Conservation (phyloP, 2,113 vertebrate genomes). For the Cavia aperea region DNA sequence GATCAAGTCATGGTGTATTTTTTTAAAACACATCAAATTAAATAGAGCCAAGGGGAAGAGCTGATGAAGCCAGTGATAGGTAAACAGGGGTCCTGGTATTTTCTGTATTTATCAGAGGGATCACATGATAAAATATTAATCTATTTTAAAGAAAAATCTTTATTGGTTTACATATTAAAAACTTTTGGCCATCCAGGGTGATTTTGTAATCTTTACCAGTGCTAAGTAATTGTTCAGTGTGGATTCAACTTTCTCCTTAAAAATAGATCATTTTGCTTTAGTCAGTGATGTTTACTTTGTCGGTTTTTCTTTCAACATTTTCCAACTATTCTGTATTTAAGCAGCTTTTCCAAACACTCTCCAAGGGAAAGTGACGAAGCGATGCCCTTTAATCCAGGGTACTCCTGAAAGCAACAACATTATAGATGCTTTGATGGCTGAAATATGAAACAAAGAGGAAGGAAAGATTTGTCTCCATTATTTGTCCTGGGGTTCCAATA, state of each 20-base stretch:
- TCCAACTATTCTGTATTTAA: neutral
- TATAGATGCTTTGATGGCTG: neutral
- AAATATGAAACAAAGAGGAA: neutral
- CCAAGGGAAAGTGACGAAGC: neutral
- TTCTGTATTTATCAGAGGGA: neutral
- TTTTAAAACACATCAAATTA: neutral
- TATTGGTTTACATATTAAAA: neutral
- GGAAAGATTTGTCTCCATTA: rapidly evolving
- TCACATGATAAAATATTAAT: neutral
- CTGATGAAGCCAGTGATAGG: neutral
- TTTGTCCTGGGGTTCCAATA: neutral
- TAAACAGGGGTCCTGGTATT: neutral
- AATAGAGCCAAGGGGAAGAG: neutral
- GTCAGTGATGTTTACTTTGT: neutral
- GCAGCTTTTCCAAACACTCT: neutral
- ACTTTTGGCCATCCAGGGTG: neutral
- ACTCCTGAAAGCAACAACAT: neutral
- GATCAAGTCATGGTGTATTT: no score
- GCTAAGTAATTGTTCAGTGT: neutral
- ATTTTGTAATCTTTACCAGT: neutral
- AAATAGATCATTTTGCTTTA: neutral
- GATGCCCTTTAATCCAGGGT: neutral
- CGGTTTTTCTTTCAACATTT: neutral
- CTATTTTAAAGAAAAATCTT: neutral
- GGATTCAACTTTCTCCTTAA: neutral